phyloP scores from a whole-genome alignment of 1,140 invertebrate species.

The Cotesia typhae region DNA sequence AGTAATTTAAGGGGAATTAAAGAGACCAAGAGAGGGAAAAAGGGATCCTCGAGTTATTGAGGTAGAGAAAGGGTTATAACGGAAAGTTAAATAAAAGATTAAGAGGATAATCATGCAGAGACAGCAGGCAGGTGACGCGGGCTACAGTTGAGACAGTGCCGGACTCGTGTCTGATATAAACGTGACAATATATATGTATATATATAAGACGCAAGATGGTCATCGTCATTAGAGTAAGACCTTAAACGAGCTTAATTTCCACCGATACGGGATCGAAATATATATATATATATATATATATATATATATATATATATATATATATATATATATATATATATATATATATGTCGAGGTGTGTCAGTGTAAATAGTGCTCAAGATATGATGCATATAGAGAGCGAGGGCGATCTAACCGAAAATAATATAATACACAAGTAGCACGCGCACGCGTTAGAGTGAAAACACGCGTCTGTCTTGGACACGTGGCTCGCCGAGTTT shows the following conservation, averaged over 20 bases:
- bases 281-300: no score
- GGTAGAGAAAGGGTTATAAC: slow-evolving; percentile 1
- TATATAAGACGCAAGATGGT: no score
- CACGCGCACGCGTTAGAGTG: not conserved
- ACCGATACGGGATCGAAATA: not conserved
- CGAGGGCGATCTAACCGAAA: not conserved
- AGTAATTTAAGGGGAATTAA: not conserved
- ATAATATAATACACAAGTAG: not conserved
- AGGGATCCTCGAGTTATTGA: not conserved
- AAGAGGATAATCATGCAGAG: slow-evolving; percentile 6
- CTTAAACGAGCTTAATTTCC: not conserved
- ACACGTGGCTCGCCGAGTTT: slow-evolving; percentile 15
- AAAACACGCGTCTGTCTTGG: not conserved
- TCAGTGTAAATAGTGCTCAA: not conserved
- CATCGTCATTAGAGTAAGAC: not conserved
- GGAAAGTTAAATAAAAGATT: slow-evolving; percentile 27
- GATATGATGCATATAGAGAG: not conserved
- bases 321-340: not conserved
- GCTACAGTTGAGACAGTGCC: no score
- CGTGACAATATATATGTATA: no score
- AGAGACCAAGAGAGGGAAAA: not conserved
- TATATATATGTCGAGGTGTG: not conserved
- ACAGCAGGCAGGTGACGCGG: slow-evolving; percentile 2
- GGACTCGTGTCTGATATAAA: not conserved
- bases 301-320: no score